Evolutionary conservation across 2,888 invertebrate genomes (phyloP).

Genomic region (Chesias legatella): DNA sequence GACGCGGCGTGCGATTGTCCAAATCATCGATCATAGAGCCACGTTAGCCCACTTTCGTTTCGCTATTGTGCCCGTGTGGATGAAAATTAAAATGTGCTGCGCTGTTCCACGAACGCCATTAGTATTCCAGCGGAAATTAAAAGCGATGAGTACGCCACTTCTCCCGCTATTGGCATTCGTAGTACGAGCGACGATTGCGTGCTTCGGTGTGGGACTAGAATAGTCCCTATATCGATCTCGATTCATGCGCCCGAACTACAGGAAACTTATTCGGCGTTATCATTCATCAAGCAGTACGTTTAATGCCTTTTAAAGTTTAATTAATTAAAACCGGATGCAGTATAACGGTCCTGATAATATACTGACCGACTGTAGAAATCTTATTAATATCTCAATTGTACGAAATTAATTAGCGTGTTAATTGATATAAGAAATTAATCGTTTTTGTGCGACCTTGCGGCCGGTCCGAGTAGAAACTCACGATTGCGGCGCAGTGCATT

Average conservation of each 20-base stretch:
- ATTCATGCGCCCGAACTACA: not conserved
- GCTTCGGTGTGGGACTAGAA: conserved; percentile 9
- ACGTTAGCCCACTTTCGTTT: conserved; percentile 49
- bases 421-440: conserved; percentile 33
- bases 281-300: not conserved
- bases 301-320: not conserved
- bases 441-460: conserved; percentile 48
- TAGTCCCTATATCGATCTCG: not conserved
- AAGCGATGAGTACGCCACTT: conserved; percentile 45
- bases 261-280: not conserved
- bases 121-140: conserved; percentile 39
- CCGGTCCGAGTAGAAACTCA: conserved; percentile 51
- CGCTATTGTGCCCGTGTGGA: conserved; percentile 26
- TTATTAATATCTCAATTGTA: conserved; percentile 17
- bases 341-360: conserved; percentile 17
- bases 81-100: conserved; percentile 24
- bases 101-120: conserved; percentile 11
- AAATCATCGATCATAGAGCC: conserved; percentile 41
- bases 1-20: conserved; percentile 26
- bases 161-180: conserved; percentile 41
- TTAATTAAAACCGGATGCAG: conserved; percentile 18
- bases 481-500: conserved; percentile 73
- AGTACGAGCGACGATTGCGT: conserved; percentile 29
- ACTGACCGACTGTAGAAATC: conserved; percentile 13
- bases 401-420: conserved; percentile 26